Conservation (phyloP, 2,113 vertebrate genomes). For the Vombatus ursinus region DNA sequence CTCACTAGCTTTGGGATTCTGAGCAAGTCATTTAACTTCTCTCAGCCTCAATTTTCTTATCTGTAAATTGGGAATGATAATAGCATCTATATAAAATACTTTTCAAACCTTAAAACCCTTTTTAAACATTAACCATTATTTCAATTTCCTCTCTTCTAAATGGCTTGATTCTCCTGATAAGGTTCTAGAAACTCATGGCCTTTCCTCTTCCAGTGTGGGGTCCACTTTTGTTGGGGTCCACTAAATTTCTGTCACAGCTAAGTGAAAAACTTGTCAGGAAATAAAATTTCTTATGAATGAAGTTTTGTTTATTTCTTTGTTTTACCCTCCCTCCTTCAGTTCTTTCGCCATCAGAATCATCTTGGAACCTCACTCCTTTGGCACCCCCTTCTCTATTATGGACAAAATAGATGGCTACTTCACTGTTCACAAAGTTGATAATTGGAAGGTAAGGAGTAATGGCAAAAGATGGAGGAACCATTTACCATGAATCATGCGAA, state of each 20-base stretch:
- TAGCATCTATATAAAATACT: not conserved
- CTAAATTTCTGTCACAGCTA: not conserved
- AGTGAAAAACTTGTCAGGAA: not conserved
- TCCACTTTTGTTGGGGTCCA: not conserved
- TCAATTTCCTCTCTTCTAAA: not conserved
- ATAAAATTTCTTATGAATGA: not conserved
- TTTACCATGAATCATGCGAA: not conserved
- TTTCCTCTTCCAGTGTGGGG: not conserved
- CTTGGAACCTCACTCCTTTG: not conserved
- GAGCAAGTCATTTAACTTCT: not conserved
- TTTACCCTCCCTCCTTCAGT: not conserved
- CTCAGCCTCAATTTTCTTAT: not conserved
- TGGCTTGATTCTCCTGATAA: not conserved
- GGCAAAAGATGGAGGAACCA: not conserved
- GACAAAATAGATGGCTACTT: not conserved
- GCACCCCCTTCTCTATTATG: slow-evolving; percentile 5
- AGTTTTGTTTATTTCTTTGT: not conserved
- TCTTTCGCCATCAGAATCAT: not conserved
- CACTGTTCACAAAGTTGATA: not conserved
- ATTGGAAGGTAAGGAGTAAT: not conserved
- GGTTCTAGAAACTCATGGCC: not conserved
- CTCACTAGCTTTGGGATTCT: not conserved
- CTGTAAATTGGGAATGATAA: not conserved
- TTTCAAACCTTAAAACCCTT: not conserved
- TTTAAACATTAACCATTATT: not conserved